These are phyloP conservation scores for Thamnophis sirtalis DNA, from an alignment of 2,113 vertebrate species.

Conservation along the genomic window DNA sequence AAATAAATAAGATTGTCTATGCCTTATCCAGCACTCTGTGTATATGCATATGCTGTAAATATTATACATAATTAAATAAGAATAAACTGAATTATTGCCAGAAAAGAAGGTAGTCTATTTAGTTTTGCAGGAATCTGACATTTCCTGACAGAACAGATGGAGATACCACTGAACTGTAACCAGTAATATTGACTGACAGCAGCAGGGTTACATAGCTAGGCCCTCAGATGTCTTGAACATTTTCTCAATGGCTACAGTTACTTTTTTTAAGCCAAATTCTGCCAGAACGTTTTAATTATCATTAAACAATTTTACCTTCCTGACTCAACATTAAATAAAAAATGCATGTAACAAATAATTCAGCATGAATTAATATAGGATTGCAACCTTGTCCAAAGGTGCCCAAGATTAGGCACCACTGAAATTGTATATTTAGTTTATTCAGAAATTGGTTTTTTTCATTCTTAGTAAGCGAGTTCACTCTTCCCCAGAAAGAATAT, in stretches of 20 bases:
- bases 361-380: background rate
- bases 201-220: background rate
- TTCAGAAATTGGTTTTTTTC: constrained; percentile 39
- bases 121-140: background rate
- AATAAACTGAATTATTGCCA: background rate
- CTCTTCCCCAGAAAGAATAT: constrained; percentile 64
- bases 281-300: background rate
- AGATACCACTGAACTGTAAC: background rate
- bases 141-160: background rate
- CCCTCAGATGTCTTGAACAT: background rate
- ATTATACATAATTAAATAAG: background rate
- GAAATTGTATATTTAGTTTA: constrained; percentile 59
- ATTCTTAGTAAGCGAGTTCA: constrained; percentile 58
- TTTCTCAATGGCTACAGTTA: background rate
- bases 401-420: background rate
- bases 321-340: background rate
- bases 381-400: background rate
- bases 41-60: background rate
- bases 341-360: background rate
- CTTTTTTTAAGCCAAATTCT: constrained; percentile 4
- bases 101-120: background rate
- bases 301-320: background rate
- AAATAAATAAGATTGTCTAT: background rate
- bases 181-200: background rate
- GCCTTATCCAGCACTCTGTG: background rate